Evolutionary conservation across 37 sponge, comb jelly and placozoan genomes (phyloP).

Genomic region (Corticium candelabrum): DNA sequence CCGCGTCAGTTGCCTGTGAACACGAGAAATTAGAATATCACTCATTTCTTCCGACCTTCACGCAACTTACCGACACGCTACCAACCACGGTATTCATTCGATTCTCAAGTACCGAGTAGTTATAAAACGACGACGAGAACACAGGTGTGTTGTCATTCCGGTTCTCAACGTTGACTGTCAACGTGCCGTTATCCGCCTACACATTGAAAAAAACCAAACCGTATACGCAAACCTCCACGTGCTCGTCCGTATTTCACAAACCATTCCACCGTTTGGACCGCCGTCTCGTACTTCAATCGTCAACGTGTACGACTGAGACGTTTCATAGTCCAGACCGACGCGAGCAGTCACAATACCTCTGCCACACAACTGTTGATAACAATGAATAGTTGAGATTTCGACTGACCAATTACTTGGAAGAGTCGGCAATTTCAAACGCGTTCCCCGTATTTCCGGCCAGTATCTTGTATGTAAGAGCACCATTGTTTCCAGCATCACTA

Average conservation of each 20-base stretch:
- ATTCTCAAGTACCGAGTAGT: conserved; percentile 27
- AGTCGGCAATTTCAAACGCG: background rate
- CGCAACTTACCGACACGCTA: conserved; percentile 8
- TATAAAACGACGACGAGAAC: conserved; percentile 19
- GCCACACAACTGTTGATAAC: too few relatives aligned
- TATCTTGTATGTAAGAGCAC: background rate
- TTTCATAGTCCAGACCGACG: background rate
- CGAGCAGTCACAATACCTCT: background rate
- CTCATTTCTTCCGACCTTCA: too few relatives aligned
- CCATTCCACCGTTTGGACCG: background rate
- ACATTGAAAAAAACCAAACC: too few relatives aligned
- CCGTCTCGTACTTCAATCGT: background rate
- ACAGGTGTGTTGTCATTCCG: conserved; percentile 38
- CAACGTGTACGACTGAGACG: background rate
- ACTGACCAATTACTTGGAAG: background rate
- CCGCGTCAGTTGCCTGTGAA: background rate
- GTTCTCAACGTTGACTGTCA: conserved; percentile 21
- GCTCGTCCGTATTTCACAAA: background rate
- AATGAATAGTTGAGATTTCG: too few relatives aligned
- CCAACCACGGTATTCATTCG: conserved; percentile 22
- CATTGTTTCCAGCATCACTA: background rate
- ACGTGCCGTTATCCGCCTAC: background rate
- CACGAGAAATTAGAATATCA: too few relatives aligned
- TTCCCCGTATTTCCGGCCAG: background rate
- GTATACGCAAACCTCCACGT: too few relatives aligned